phyloP scores from a whole-genome alignment of 2,797 vertebrate species.

The Anas capensis region DNA sequence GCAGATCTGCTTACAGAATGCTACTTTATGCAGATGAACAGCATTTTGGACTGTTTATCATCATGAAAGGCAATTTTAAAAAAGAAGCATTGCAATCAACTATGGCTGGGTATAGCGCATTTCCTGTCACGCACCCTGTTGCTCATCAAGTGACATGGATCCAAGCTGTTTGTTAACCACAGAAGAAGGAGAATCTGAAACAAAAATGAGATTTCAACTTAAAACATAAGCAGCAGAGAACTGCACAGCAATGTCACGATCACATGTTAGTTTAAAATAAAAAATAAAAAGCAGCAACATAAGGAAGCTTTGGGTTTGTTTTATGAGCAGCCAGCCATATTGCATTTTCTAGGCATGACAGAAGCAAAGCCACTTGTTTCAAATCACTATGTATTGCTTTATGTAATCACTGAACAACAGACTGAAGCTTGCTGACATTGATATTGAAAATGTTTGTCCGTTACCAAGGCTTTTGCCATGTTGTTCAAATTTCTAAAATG shows the following conservation, averaged over 20 bases:
- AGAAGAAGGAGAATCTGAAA: slow-evolving; percentile 98
- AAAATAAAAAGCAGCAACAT: slow-evolving; percentile 57
- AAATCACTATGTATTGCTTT: slow-evolving; percentile 27
- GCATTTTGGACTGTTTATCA: slow-evolving; percentile 61
- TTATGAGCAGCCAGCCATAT: slow-evolving; percentile 70
- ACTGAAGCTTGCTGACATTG: slow-evolving; percentile 17
- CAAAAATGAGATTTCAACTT: slow-evolving; percentile 92
- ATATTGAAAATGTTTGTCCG: slow-evolving; percentile 9
- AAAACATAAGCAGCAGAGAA: slow-evolving; percentile 84
- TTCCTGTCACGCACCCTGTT: slow-evolving; percentile 91
- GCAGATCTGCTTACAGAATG: slow-evolving; percentile 56
- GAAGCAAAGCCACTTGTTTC: slow-evolving; percentile 69
- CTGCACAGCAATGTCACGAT: slow-evolving; percentile 81
- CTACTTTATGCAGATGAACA: slow-evolving; percentile 54
- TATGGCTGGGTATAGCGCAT: slow-evolving; percentile 77
- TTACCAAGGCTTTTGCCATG: slow-evolving; percentile 42
- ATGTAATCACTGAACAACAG: slow-evolving; percentile 55
- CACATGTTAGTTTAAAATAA: slow-evolving; percentile 74
- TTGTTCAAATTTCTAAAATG: neutral
- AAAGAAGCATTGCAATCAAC: slow-evolving; percentile 66
- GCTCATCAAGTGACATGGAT: slow-evolving; percentile 98
- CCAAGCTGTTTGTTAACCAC: slow-evolving; percentile 99
- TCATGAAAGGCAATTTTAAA: slow-evolving; percentile 57
- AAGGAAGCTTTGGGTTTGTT: slow-evolving; percentile 61
- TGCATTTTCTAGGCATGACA: slow-evolving; percentile 48